Evolutionary conservation across 2,113 vertebrate genomes (phyloP).

Genomic region (Merops nubicus): DNA sequence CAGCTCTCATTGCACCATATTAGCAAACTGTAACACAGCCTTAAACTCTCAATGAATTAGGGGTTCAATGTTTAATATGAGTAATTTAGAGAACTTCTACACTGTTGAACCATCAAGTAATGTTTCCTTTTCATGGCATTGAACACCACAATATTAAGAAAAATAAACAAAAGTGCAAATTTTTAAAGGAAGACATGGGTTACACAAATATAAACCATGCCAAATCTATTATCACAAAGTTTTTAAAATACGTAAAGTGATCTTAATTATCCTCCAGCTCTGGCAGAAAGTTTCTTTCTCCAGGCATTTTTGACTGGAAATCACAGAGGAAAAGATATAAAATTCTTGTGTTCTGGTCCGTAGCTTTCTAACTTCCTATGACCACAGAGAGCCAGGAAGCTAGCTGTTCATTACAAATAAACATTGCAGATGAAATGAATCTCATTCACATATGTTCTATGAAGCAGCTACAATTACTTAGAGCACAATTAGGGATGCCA

Average conservation of each 20-base stretch:
- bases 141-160: neutral
- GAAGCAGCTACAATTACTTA: slow-evolving; percentile 25
- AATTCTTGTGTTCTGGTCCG: neutral
- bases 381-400: neutral
- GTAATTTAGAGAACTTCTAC: neutral
- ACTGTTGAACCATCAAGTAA: neutral
- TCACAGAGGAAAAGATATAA: neutral
- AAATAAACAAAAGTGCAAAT: neutral
- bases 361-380: neutral
- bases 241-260: neutral
- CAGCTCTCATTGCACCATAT: slow-evolving; percentile 45
- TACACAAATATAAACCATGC: slow-evolving; percentile 7
- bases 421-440: slow-evolving; percentile 71
- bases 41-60: neutral
- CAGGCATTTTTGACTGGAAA: neutral
- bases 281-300: neutral
- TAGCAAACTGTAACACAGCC: neutral
- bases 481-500: slow-evolving; percentile 32
- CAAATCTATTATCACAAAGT: neutral
- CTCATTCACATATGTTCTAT: neutral
- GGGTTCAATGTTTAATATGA: neutral
- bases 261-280: neutral
- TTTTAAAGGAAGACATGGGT: neutral
- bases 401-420: slow-evolving; percentile 78
- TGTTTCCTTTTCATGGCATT: neutral